Evolutionary conservation across 2,888 invertebrate species (phyloP), one percentile per base, ranked within the genome.

Genomic region (Leucania comma): DNA sequence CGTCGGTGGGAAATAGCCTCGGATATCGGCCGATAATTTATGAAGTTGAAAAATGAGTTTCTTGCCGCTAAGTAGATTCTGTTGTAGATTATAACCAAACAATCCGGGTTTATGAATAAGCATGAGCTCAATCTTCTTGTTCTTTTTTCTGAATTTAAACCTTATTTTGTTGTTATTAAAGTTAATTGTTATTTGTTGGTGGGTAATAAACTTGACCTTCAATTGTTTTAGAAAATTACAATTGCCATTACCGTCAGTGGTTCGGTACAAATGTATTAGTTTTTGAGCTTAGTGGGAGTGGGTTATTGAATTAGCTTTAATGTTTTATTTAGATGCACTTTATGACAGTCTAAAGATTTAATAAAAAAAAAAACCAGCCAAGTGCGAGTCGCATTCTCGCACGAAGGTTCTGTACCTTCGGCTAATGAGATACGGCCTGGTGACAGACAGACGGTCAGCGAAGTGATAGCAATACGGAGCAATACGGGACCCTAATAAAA

Each of bases 1-100:
- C 85, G 88, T 88, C 86, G 90, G 84, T 83, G 81, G 91, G 90
- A 90, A 92, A 93, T 91, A 90, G 92, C 92, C 92, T 89, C 91
- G 89, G 93, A 92, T 94, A 94, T 94, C 94, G 92, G 91, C 92
- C 88, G 93, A 94, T 94, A 92, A 94, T 94, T 94, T 94, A 94
- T 92, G 93, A 93, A 93, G 91, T 93, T 94, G 93, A 95, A 95
- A 94, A 95, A 95, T 95, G 92, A 93, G 92, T 92, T 94, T 89
- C 90, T 90, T 91, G 89, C 88, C 86, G 89, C 86, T 89, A 89
- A 90, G 89, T 91, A 91, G 91, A 92, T 92, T 91, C 87, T 84
- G 90, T 87, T 89, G 88, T 89, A 90, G 92, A 92, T 93, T 91
- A 89, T 86, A 86, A 75, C 85, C 84, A 85, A 90, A 91, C 91